A percentile compares a stretch with the other conserved stretches of the same genome.
phyloP scores from a whole-genome alignment of 2,113 vertebrate genomes.

The Syngnathus typhle region DNA sequence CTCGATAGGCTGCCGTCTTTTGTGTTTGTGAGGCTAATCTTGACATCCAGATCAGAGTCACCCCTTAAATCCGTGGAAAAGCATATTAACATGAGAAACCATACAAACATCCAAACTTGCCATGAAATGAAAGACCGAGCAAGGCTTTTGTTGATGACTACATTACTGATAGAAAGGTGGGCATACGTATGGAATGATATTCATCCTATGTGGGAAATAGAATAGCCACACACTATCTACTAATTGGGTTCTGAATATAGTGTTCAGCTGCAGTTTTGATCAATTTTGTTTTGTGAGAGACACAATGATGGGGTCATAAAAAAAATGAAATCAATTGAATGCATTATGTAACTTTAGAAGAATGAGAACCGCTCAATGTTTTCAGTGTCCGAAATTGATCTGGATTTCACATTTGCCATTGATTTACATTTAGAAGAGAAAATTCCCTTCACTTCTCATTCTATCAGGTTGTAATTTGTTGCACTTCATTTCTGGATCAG shows the following conservation, averaged over 20 bases:
- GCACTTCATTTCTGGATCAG: neutral
- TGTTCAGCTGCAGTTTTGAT: too few species aligned
- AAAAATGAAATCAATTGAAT: too few species aligned
- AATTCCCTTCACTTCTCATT: neutral
- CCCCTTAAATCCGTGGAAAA: constrained; percentile 15
- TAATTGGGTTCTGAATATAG: too few species aligned
- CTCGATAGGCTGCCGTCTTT: constrained; percentile 22
- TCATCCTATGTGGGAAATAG: neutral
- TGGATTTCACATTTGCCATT: too few species aligned
- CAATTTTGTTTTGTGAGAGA: too few species aligned
- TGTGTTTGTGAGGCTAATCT: constrained; percentile 37
- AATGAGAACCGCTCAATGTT: too few species aligned
- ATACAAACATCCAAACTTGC: neutral
- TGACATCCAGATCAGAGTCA: constrained; percentile 23
- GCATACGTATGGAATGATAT: neutral
- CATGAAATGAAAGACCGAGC: neutral
- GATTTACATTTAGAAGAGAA: neutral
- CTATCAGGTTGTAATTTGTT: neutral
- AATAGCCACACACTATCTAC: too few species aligned
- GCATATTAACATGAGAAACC: constrained; percentile 2
- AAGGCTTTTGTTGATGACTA: neutral
- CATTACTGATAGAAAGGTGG: neutral
- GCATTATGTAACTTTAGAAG: neutral
- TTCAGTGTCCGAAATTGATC: too few species aligned
- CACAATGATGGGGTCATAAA: too few species aligned